These are phyloP conservation scores for Thermophis baileyi DNA, from an alignment of 2,113 vertebrate genomes.

Conservation along the genomic window DNA sequence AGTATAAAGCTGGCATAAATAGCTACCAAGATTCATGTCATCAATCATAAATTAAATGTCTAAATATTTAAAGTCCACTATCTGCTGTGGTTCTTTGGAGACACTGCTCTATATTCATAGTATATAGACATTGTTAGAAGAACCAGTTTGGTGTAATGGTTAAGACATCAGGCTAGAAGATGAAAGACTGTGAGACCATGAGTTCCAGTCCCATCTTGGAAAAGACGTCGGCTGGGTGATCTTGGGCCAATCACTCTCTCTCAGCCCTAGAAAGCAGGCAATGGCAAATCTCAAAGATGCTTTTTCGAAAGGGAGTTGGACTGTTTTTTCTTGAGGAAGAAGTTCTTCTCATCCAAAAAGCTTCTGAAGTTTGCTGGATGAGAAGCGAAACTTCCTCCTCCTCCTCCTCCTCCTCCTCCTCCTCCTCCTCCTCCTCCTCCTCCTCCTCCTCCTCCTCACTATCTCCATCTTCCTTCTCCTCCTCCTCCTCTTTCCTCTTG, in stretches of 20 bases:
- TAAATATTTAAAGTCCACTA: not conserved
- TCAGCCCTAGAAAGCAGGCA: not conserved
- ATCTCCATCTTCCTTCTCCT: too few species aligned
- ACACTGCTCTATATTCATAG: not conserved
- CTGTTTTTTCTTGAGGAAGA: not conserved
- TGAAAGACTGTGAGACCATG: not conserved
- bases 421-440: too few species aligned
- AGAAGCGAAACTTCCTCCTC: not conserved
- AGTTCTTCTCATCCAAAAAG: not conserved
- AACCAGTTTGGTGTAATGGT: not conserved
- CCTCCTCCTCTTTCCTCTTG: not conserved
- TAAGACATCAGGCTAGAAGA: not conserved
- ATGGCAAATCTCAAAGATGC: not conserved
- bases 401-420: too few species aligned
- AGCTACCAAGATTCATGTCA: not conserved
- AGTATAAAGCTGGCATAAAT: not conserved
- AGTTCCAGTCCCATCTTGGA: not conserved
- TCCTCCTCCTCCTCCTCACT: not conserved
- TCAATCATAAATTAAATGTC: not conserved
- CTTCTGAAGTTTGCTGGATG: not conserved
- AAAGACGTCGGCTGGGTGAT: not conserved
- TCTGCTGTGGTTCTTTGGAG: not conserved
- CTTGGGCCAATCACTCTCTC: not conserved
- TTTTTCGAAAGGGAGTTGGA: not conserved
- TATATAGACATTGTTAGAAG: not conserved